Evolutionary conservation across 2,113 vertebrate species (phyloP).

Genomic region (Balaeniceps rex): DNA sequence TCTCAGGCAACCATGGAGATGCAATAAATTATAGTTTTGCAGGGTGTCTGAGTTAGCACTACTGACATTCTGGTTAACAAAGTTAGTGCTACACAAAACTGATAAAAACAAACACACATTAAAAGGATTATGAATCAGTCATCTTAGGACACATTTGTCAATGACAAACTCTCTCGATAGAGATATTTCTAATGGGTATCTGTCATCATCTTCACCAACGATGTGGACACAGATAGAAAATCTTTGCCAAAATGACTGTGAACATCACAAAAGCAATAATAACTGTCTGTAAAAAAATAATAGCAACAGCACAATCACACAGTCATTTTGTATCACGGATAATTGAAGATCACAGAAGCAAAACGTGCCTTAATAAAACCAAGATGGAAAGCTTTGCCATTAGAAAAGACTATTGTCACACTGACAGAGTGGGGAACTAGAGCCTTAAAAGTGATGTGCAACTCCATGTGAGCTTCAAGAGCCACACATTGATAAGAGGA

Average conservation of each 20-base stretch:
- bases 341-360: not conserved
- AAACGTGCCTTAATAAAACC: not conserved
- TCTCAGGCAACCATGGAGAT: not conserved
- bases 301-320: not conserved
- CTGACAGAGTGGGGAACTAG: not conserved
- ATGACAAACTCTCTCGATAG: not conserved
- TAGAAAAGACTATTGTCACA: not conserved
- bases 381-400: not conserved
- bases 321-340: not conserved
- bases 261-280: not conserved
- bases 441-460: not conserved
- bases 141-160: not conserved
- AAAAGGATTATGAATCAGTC: not conserved
- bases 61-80: not conserved
- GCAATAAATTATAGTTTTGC: not conserved
- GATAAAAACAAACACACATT: not conserved
- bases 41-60: not conserved
- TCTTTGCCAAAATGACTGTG: not conserved
- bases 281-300: not conserved
- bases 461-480: not conserved
- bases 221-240: not conserved
- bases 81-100: not conserved
- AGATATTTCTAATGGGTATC: not conserved
- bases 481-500: rapidly evolving
- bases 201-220: not conserved